phyloP scores from a whole-genome alignment of 1,140 invertebrate species.

The Halyomorpha halys region DNA sequence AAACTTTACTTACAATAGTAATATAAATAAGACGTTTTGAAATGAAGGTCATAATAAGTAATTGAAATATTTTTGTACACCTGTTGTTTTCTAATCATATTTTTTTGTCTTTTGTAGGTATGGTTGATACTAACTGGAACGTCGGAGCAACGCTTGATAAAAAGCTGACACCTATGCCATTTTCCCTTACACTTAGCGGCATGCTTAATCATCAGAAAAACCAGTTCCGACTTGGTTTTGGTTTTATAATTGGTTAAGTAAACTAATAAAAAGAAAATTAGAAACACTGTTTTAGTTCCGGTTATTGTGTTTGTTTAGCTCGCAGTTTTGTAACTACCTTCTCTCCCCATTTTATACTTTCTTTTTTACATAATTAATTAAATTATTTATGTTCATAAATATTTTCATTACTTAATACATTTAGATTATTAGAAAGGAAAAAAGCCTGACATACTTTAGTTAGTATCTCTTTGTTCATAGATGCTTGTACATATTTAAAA shows the following conservation, averaged over 20 bases:
- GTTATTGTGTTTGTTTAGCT: not conserved
- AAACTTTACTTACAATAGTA: too few relatives aligned
- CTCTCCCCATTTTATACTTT: not conserved
- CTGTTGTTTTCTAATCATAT: too few relatives aligned
- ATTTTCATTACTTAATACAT: too few relatives aligned
- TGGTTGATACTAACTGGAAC: conserved; percentile 91
- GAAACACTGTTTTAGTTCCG: not conserved
- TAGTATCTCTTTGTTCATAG: too few relatives aligned
- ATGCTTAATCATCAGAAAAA: conserved; percentile 84
- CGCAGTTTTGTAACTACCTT: not conserved
- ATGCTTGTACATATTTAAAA: too few relatives aligned
- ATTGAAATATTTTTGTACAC: too few relatives aligned
- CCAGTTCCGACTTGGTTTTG: conserved; percentile 77
- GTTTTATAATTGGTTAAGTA: conserved; percentile 70
- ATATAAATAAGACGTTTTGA: too few relatives aligned
- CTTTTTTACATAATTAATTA: too few relatives aligned
- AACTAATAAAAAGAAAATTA: conserved; percentile 2
- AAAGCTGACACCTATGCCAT: conserved; percentile 76
- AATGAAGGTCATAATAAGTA: too few relatives aligned
- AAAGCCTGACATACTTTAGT: too few relatives aligned
- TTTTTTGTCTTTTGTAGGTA: conserved; percentile 60
- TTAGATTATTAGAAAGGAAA: too few relatives aligned
- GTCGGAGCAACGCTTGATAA: conserved; percentile 90
- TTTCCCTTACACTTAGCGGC: conserved; percentile 85
- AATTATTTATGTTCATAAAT: too few relatives aligned